A percentile compares a stretch with the other conserved stretches of the same genome.
phyloP scores from a whole-genome alignment of 2,888 invertebrate species.

The Crioceris asparagi region DNA sequence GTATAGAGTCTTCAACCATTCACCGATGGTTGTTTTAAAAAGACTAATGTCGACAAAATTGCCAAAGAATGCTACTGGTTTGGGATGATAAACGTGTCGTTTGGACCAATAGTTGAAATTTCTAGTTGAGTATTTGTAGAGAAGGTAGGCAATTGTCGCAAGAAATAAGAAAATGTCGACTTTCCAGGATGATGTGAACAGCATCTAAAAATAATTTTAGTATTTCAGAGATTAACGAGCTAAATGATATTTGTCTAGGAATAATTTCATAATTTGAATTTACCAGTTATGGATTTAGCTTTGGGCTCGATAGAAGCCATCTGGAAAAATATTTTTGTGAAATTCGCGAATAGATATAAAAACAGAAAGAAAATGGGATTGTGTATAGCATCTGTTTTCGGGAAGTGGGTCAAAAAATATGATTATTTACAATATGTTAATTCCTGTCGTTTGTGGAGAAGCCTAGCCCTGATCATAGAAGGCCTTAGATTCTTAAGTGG shows the following conservation, averaged over 20 bases:
- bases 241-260: not conserved
- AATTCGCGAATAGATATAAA: no score
- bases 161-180: slow-evolving; percentile 6
- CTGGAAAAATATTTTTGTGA: no score
- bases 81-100: slow-evolving; percentile 18
- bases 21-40: slow-evolving; percentile 14
- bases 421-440: no score
- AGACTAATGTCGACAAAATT: slow-evolving; percentile 17
- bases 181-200: slow-evolving; percentile 8
- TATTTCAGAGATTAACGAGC: not conserved
- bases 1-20: slow-evolving; percentile 11
- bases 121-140: slow-evolving; percentile 21
- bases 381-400: no score
- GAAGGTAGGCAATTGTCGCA: not conserved
- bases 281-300: no score
- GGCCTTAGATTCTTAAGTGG: no score
- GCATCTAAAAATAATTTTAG: slow-evolving; percentile 10
- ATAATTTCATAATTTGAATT: no score
- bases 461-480: no score
- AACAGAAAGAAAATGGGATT: no score
- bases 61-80: slow-evolving; percentile 23
- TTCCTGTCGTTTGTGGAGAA: no score
- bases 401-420: no score
- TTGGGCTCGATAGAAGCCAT: no score
- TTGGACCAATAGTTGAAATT: slow-evolving; percentile 25